Conservation (phyloP, 2,888 invertebrate genomes). For the Colletes collaris region DNA sequence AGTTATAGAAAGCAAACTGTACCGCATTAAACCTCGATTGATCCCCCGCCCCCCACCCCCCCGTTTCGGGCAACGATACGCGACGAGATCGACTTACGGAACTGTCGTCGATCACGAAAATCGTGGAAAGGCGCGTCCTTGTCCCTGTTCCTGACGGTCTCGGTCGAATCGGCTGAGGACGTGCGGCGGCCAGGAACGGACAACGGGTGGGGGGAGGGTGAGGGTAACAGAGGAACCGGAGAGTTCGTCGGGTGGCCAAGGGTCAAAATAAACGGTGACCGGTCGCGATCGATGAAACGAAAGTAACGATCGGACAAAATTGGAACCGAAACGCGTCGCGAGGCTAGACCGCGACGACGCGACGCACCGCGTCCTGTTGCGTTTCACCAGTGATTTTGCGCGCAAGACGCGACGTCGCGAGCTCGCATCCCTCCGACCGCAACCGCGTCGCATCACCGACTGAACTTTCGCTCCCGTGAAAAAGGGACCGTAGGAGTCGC, state of each 20-base stretch:
- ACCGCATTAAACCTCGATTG: no score
- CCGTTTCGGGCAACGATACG: not conserved
- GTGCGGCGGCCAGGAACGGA: not conserved
- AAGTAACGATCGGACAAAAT: not conserved
- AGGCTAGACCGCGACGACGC: not conserved
- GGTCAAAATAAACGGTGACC: not conserved
- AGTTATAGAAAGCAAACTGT: no score
- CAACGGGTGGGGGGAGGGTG: not conserved
- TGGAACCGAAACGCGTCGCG: not conserved
- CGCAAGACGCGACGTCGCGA: conserved; percentile 14
- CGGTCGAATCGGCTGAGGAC: not conserved
- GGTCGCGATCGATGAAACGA: not conserved
- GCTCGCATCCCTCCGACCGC: conserved; percentile 72
- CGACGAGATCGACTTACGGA: not conserved
- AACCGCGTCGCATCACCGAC: conserved; percentile 81
- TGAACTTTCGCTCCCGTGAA: conserved; percentile 67
- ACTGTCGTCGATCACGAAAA: not conserved
- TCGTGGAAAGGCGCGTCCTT: not conserved
- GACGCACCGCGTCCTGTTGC: conserved; percentile 57
- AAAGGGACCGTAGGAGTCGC: conserved; percentile 24
- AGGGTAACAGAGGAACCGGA: no score
- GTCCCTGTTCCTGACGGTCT: not conserved
- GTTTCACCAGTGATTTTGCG: conserved; percentile 14
- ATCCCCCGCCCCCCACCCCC: no score
- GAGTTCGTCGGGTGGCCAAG: not conserved